These are phyloP conservation scores for Neuroscelio doddi DNA, from an alignment of 2,888 invertebrate genomes.

Conservation along the genomic window DNA sequence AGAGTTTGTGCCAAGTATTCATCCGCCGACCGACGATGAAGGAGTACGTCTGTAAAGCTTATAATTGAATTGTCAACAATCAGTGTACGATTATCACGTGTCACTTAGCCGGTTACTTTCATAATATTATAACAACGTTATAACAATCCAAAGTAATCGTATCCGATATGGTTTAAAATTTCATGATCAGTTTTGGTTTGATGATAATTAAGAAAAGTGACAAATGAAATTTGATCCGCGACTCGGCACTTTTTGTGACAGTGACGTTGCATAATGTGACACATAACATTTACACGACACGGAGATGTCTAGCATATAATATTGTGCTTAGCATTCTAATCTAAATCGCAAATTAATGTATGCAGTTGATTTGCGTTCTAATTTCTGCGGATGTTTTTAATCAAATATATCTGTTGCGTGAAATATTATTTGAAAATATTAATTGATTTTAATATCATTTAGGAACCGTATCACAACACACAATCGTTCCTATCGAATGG, in stretches of 20 bases:
- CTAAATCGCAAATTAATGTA: slow-evolving; percentile 15
- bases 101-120: too few species aligned
- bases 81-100: too few species aligned
- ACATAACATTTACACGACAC: slow-evolving; percentile 21
- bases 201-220: too few species aligned
- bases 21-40: slow-evolving; percentile 67
- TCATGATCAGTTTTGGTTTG: too few species aligned
- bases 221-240: too few species aligned
- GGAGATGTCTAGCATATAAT: slow-evolving; percentile 21
- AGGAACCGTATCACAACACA: slow-evolving; percentile 66
- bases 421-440: background rate
- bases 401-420: background rate
- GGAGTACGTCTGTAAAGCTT: slow-evolving; percentile 55
- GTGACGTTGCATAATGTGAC: slow-evolving; percentile 29
- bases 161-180: too few species aligned
- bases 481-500: slow-evolving; percentile 76
- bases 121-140: too few species aligned
- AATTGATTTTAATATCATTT: slow-evolving; percentile 25
- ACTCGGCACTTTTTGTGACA: slow-evolving; percentile 15
- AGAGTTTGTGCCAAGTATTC: slow-evolving; percentile 64
- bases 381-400: background rate
- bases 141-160: too few species aligned
- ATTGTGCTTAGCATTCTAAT: slow-evolving; percentile 30
- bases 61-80: background rate
- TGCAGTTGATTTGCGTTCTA: background rate